Conservation (phyloP, 2,797 vertebrate genomes). For the Lophius americanus region DNA sequence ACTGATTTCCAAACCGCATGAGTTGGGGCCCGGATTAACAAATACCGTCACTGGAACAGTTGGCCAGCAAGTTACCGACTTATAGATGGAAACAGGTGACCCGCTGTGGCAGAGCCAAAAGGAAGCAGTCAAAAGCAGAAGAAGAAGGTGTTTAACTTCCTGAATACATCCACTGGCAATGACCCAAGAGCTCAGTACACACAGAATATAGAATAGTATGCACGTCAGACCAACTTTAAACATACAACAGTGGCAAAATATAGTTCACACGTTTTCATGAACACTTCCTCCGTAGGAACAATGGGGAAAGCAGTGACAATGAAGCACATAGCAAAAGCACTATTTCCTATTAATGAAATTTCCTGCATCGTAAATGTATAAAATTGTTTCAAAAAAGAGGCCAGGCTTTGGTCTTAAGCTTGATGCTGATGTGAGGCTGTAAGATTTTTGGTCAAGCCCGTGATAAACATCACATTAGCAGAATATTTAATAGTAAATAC, state of each 20-base stretch:
- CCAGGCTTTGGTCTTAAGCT: background rate
- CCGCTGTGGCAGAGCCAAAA: no score
- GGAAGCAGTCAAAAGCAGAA: no score
- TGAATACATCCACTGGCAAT: background rate
- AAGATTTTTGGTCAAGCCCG: background rate
- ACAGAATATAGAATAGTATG: constrained; percentile 9
- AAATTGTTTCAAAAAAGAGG: constrained; percentile 32
- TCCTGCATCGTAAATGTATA: constrained; percentile 41
- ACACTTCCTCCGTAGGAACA: constrained; percentile 41
- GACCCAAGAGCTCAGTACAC: constrained; percentile 9
- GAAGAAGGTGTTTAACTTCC: constrained; percentile 7
- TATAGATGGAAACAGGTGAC: no score
- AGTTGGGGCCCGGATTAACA: background rate
- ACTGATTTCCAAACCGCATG: no score
- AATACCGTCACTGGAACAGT: background rate
- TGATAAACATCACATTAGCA: background rate
- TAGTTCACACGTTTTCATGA: constrained; percentile 3
- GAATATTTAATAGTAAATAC: background rate
- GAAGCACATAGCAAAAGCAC: constrained; percentile 21
- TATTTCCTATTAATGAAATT: constrained; percentile 50
- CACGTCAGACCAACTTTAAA: constrained; percentile 15
- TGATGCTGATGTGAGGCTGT: background rate
- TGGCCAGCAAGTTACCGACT: no score
- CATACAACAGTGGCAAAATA: constrained; percentile 1
- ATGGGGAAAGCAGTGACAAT: constrained; percentile 23